Conservation (phyloP, 2,797 vertebrate species). For the Tenualosa ilisha region DNA sequence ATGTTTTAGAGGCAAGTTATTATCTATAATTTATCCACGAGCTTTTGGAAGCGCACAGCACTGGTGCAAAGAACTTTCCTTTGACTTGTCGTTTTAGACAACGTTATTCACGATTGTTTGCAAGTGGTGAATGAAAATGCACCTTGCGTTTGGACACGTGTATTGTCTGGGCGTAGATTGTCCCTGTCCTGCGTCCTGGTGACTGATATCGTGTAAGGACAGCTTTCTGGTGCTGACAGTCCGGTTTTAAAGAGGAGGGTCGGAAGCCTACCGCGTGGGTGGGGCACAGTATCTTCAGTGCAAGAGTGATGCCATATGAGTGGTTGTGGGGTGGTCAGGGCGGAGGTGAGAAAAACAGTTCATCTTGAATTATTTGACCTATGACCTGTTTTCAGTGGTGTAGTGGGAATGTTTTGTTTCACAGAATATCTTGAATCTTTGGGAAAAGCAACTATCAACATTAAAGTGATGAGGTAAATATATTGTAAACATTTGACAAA, state of each 20-base stretch:
- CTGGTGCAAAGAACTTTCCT: not conserved
- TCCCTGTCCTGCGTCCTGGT: not conserved
- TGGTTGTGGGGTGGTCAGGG: not conserved
- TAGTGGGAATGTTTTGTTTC: not conserved
- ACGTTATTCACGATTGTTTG: not conserved
- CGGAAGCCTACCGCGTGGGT: not conserved
- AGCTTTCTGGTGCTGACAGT: slow-evolving; percentile 28
- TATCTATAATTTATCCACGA: not conserved
- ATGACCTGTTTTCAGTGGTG: slow-evolving; percentile 30
- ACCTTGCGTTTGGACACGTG: slow-evolving; percentile 3
- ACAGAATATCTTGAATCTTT: not conserved
- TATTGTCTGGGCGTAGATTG: not conserved
- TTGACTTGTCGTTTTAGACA: not conserved
- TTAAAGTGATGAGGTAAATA: not conserved
- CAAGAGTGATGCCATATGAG: not conserved
- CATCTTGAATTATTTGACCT: slow-evolving; percentile 22
- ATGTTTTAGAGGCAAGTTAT: not conserved
- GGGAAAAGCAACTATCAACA: not conserved
- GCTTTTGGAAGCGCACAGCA: not conserved
- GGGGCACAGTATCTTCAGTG: not conserved
- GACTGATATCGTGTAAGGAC: not conserved
- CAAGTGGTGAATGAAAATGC: not conserved
- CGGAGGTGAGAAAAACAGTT: slow-evolving; percentile 10
- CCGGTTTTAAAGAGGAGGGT: slow-evolving; percentile 43
- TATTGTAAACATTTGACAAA: not conserved